Evolutionary conservation across 2,797 vertebrate genomes (phyloP), one percentile per base, ranked within the genome.

Genomic region (Orestias chungarensis): DNA sequence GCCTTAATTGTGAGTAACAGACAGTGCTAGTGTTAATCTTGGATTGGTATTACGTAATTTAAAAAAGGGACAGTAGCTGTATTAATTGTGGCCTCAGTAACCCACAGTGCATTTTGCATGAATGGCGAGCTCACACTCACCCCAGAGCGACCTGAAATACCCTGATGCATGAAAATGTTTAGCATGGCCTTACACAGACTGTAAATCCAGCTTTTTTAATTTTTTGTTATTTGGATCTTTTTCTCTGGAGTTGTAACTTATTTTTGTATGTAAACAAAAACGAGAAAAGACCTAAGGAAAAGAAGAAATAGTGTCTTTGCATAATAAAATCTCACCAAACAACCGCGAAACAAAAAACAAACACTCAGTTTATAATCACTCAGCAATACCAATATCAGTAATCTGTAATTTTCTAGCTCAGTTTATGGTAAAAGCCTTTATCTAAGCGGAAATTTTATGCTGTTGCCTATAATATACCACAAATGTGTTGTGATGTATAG

Each of bases 241-340:
- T 91, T 91, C 67, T 87, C 80, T 87, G 90, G 87, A 80, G 82
- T 86, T 90, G 84, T 88, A 91, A 91, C 86, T 90, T 93, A 93
- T 95, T 95, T 95, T 94, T 94, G 71, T 93, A 94, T 82, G 87
- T 91, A 92, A 93, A 91, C n/a, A n/a, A n/a, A n/a, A n/a, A n/a
- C n/a, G n/a, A n/a, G 80, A 85, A 73, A 82, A 70, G 47, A 62
- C 68, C 85, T 82, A 82, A 75, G 17, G 23, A 82, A 85, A 87
- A 87, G 85, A 64, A 83, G 10, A 92, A 73, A 33, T 66, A 81
- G 64, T 85, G 81, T 89, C 84, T 90, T 89, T 90, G 82, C 82
- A 75, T 85, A 87, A 90, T 50, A 92, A 91, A 80, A 88, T 72
- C 66, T 84, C 90, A 91, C 73, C 88, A 86, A 68, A 79, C 23